Percentiles rank a stretch among this genome's conserved stretches.
Evolutionary conservation across 2,888 invertebrate species (phyloP).

Genomic region (Lysandra bellargus): DNA sequence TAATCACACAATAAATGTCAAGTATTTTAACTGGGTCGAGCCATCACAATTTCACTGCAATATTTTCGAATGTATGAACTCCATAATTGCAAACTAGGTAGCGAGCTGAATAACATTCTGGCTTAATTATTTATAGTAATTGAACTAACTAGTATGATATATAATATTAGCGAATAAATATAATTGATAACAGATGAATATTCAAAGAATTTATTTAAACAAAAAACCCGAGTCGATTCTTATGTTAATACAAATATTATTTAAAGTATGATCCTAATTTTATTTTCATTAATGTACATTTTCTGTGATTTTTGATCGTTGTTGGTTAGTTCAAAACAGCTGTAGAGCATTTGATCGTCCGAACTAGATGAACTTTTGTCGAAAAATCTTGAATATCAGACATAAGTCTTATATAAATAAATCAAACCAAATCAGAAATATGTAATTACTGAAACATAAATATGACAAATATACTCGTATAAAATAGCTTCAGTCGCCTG

Average conservation of each 20-base stretch:
- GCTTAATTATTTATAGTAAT: slow-evolving; percentile 9
- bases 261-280: no score
- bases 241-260: no score
- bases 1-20: slow-evolving; percentile 19
- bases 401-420: no score
- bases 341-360: no score
- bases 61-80: slow-evolving; percentile 16
- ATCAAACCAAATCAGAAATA: no score
- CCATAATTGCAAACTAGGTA: slow-evolving; percentile 1
- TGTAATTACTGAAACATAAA: no score
- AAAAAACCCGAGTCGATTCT: no score
- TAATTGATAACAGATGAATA: background rate
- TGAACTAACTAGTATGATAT: background rate
- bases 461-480: background rate
- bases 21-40: slow-evolving; percentile 12
- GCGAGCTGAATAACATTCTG: slow-evolving; percentile 1
- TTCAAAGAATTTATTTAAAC: background rate
- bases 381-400: no score
- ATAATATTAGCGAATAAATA: background rate
- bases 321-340: no score
- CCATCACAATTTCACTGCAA: slow-evolving; percentile 20
- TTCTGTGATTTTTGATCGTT: no score
- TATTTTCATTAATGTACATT: no score
- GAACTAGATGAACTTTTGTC: no score
- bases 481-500: background rate